Conservation (phyloP, 2,888 invertebrate genomes). For the Cheilosia variabilis region DNA sequence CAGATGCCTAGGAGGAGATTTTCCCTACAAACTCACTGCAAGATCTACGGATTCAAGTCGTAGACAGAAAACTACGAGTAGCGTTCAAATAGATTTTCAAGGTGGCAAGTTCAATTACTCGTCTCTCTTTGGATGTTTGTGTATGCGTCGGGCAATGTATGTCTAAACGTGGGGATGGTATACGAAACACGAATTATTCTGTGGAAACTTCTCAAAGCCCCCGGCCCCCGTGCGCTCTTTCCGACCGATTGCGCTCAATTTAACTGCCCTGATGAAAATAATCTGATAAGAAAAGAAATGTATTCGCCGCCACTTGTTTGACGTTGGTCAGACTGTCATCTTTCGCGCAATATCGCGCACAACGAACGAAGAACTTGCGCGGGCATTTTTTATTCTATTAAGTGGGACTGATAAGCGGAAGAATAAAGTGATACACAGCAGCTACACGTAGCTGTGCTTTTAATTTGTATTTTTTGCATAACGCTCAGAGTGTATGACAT, state of each 20-base stretch:
- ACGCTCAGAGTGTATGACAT: constrained; percentile 32
- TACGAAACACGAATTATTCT: constrained; percentile 25
- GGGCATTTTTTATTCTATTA: constrained; percentile 56
- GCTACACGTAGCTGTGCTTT: constrained; percentile 26
- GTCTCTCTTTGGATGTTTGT: constrained; percentile 24
- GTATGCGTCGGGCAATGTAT: neutral
- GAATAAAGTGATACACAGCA: constrained; percentile 50
- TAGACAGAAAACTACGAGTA: constrained; percentile 19
- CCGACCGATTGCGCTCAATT: constrained; percentile 29
- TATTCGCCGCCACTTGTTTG: constrained; percentile 50
- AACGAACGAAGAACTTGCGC: constrained; percentile 11
- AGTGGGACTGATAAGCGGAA: constrained; percentile 67
- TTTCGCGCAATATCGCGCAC: constrained; percentile 28
- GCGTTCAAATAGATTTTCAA: constrained; percentile 49
- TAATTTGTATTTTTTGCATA: constrained; percentile 54
- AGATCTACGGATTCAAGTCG: neutral
- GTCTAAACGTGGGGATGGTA: constrained; percentile 31
- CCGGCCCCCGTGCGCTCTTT: neutral
- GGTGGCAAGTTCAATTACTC: constrained; percentile 72
- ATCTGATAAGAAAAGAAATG: constrained; percentile 71
- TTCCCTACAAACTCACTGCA: neutral
- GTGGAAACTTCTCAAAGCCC: constrained; percentile 42
- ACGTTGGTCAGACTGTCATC: constrained; percentile 11
- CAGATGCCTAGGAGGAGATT: constrained; percentile 46
- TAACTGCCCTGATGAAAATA: constrained; percentile 57